Evolutionary conservation across 2,888 invertebrate species (phyloP).

Genomic region (Brachynemurus nebulosus): DNA sequence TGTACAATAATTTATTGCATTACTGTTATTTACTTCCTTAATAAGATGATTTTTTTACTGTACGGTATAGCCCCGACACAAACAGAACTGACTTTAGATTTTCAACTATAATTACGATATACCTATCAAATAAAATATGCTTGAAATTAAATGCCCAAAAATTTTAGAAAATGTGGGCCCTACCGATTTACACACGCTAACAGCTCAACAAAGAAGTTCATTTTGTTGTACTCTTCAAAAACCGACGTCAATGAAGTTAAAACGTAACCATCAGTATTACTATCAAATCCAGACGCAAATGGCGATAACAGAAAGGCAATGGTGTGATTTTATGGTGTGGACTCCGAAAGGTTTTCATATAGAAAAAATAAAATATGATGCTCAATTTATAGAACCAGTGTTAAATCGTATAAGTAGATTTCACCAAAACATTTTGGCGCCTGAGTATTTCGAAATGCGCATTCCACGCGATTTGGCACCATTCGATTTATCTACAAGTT

Average conservation of each 20-base stretch:
- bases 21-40: too few relatives aligned
- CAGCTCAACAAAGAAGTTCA: slow-evolving; percentile 3
- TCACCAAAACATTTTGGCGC: background rate
- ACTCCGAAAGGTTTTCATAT: background rate
- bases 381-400: background rate
- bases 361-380: background rate
- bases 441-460: background rate
- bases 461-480: background rate
- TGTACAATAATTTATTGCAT: too few relatives aligned
- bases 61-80: too few relatives aligned
- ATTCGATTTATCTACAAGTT: too few relatives aligned
- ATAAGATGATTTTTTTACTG: too few relatives aligned
- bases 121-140: too few relatives aligned
- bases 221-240: background rate
- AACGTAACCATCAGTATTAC: background rate
- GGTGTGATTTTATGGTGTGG: background rate
- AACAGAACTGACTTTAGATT: too few relatives aligned
- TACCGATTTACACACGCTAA: slow-evolving; percentile 2
- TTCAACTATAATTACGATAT: too few relatives aligned
- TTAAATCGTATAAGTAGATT: background rate
- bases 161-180: background rate
- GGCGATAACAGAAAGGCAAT: background rate
- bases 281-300: slow-evolving; percentile 1
- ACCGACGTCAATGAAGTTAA: background rate
- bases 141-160: background rate